phyloP scores from a whole-genome alignment of 2,797 vertebrate species.

The Brachyrhaphis roseni region DNA sequence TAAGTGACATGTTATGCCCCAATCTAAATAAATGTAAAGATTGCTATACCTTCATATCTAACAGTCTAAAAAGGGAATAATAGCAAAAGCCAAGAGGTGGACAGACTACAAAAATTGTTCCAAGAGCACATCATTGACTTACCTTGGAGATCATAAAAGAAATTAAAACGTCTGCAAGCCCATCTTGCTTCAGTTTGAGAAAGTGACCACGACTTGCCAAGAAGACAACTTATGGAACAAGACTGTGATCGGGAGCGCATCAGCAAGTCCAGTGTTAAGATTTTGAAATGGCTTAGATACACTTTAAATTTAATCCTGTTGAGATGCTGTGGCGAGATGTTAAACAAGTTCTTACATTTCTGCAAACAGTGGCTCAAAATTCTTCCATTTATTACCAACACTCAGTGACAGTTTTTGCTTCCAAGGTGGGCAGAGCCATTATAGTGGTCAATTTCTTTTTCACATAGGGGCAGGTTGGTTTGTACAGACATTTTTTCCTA shows the following conservation, averaged over 20 bases:
- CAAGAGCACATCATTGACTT: background rate
- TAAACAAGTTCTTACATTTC: background rate
- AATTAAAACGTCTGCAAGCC: background rate
- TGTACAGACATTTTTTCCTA: background rate
- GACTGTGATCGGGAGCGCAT: background rate
- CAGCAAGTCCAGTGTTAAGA: background rate
- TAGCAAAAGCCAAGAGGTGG: background rate
- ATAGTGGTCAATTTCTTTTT: background rate
- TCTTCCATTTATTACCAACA: background rate
- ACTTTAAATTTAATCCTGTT: background rate
- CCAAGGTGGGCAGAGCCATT: background rate
- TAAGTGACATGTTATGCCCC: background rate
- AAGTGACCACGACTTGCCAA: background rate
- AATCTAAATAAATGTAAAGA: background rate
- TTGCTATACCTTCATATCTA: background rate
- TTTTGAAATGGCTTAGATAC: background rate
- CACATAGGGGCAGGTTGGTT: background rate
- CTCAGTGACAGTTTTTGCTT: background rate
- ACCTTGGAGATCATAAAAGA: background rate
- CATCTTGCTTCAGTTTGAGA: background rate
- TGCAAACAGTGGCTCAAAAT: background rate
- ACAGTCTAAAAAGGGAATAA: background rate
- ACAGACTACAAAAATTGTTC: background rate
- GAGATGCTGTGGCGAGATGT: background rate
- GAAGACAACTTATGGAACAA: background rate